phyloP scores from a whole-genome alignment of 2,797 vertebrate genomes.

The Aythya fuligula region DNA sequence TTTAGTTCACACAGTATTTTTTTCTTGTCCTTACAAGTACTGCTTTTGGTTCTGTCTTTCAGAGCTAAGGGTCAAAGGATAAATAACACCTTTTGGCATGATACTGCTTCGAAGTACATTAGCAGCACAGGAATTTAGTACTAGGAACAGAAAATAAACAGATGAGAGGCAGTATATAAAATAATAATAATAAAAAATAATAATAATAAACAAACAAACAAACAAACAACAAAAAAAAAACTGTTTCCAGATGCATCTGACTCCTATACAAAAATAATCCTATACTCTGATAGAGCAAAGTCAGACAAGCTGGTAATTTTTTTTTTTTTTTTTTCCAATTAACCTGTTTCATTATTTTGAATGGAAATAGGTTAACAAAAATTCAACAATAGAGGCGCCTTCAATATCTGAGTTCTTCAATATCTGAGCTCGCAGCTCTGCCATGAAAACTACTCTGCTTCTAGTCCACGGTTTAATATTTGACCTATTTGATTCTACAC shows the following conservation, averaged over 20 bases:
- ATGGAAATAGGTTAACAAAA: background rate
- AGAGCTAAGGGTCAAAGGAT: background rate
- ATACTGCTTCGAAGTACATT: background rate
- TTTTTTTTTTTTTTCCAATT: constrained; percentile 6
- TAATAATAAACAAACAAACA: too few relatives aligned
- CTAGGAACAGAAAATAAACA: background rate
- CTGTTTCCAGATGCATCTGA: background rate
- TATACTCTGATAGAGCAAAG: background rate
- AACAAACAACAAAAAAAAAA: too few relatives aligned
- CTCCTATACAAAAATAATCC: background rate
- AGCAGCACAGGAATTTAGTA: background rate
- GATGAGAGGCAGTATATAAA: accelerated
- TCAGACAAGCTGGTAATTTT: background rate
- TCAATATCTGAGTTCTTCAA: background rate
- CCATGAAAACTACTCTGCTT: background rate
- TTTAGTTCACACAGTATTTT: background rate
- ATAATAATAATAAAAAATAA: background rate
- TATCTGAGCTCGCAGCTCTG: background rate
- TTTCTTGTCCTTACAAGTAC: background rate
- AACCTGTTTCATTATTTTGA: background rate
- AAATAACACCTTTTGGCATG: background rate
- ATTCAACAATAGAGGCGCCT: background rate
- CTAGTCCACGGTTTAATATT: background rate
- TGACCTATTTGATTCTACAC: background rate
- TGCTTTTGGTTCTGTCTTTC: background rate